These are phyloP conservation scores for Tachysurus vachellii DNA, from an alignment of 2,113 vertebrate genomes.

Conservation along the genomic window DNA sequence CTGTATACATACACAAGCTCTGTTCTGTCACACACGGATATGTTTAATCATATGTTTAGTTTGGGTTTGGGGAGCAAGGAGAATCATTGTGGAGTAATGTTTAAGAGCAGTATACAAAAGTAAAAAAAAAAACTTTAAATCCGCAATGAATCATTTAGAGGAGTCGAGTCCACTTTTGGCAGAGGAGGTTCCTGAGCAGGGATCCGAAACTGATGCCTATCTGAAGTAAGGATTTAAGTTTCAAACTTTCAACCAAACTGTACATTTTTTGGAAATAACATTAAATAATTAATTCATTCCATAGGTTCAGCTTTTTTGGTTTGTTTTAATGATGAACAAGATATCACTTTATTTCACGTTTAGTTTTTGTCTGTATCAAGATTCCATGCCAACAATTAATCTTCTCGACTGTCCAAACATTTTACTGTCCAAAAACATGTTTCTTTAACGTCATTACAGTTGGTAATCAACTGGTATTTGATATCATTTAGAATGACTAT, in stretches of 20 bases:
- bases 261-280: background rate
- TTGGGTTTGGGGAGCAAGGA: background rate
- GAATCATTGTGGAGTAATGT: background rate
- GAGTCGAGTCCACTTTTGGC: conserved; percentile 69
- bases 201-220: conserved; percentile 66
- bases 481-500: background rate
- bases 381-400: background rate
- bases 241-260: background rate
- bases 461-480: background rate
- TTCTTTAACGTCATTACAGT: background rate
- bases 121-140: background rate
- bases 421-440: background rate
- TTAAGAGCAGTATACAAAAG: background rate
- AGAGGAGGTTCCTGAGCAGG: conserved; percentile 50
- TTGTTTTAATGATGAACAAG: background rate
- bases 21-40: background rate
- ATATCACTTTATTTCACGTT: background rate
- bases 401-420: background rate
- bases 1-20: conserved; percentile 15
- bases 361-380: background rate
- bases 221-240: conserved; percentile 63
- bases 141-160: conserved; percentile 62
- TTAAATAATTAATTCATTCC: background rate
- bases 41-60: background rate
- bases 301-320: background rate